Evolutionary conservation across 2,113 vertebrate species (phyloP), one percentile per base, ranked within the genome.

Genomic region (Saimiri boliviensis): DNA sequence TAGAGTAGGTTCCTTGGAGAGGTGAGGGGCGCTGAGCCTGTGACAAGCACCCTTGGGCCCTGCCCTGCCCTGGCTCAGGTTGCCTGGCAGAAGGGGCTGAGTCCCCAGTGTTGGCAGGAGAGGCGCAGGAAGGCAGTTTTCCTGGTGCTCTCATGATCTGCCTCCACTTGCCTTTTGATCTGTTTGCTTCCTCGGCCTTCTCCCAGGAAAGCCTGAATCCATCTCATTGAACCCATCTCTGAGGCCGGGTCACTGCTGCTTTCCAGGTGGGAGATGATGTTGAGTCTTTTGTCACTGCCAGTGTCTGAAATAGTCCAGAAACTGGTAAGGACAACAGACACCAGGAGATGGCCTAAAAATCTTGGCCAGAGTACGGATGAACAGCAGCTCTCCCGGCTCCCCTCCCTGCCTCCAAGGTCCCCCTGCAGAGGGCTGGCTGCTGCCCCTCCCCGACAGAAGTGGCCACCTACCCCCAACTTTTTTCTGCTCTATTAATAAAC

Each of bases 231-330:
- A 40, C 60, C 79, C 77, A 37, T 19, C 89, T 90, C 91, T 0
- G 7, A 42, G 89, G 63, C 80, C 63, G 37, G 90, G 32, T 79
- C 80, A 84, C 76, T 0, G 2, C 52, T 79, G 86, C 71, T 73
- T 77, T 96, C 83, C 84, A 92, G 56, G 86, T 13, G 56, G 86
- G 74, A 95, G 80, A 49, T 66, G 83, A 86, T 76, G 77, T 88
- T 95, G 77, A 20, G 47, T n/a, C 47, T 89, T 89, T 90, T 56
- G 76, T 76, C 68, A 70, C 49, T 79, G 54, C 54, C 40, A 30
- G 66, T 56, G 58, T 95, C 93, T 96, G 91, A 96, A 96, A 95
- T 66, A 86, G 79, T 52, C 91, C 42, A 45, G 93, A 96, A 97
- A 91, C n/a, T 37, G n/a, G 71, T 86, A 91, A 95, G 63, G 94